Percentiles rank a stretch among this genome's conserved stretches.
phyloP scores from a whole-genome alignment of 2,888 invertebrate species.

The Abrostola triplasia region DNA sequence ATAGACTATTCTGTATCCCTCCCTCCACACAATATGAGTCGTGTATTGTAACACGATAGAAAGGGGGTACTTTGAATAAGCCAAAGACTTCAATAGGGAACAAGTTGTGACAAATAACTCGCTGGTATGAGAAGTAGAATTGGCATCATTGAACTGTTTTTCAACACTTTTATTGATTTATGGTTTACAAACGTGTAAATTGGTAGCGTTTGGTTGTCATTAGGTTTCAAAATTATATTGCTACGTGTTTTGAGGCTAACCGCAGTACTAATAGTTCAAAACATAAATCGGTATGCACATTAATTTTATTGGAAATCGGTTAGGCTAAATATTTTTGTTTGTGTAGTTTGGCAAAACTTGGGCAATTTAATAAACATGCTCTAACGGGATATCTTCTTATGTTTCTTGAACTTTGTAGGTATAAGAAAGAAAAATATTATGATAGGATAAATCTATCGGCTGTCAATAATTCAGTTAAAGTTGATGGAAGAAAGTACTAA shows the following conservation, averaged over 20 bases:
- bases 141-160: conserved; percentile 18
- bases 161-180: conserved; percentile 24
- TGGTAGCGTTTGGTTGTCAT: neutral
- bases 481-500: no score
- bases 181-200: conserved; percentile 13
- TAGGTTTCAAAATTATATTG: neutral
- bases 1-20: neutral
- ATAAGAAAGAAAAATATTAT: no score
- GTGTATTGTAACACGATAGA: neutral
- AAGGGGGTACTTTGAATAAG: conserved; percentile 14
- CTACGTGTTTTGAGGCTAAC: neutral
- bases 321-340: neutral
- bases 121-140: conserved; percentile 24
- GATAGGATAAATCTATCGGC: no score
- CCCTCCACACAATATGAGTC: neutral
- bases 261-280: neutral
- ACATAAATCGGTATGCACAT: neutral
- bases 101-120: conserved; percentile 49
- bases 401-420: no score
- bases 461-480: no score
- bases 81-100: conserved; percentile 27
- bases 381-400: no score
- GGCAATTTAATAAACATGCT: no score
- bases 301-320: neutral
- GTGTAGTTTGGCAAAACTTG: no score